Evolutionary conservation across 2,888 invertebrate genomes (phyloP).

Genomic region (Drosophila nr. perissopoda): DNA sequence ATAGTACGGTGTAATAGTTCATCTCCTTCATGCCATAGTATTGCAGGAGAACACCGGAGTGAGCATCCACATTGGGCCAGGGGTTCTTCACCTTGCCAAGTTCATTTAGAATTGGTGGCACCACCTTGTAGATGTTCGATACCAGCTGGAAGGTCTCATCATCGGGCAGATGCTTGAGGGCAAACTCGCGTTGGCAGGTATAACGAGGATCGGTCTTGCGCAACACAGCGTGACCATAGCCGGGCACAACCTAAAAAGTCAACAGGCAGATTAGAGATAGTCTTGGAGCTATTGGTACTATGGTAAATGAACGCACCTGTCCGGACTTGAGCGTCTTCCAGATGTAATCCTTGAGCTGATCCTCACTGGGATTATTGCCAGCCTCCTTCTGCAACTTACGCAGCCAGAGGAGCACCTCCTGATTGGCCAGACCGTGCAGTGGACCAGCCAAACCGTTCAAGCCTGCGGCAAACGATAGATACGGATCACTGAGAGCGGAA

Average conservation of each 20-base stretch:
- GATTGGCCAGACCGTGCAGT: slow-evolving; percentile 95
- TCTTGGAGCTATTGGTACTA: background rate
- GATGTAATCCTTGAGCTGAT: slow-evolving; percentile 97
- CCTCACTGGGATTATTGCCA: slow-evolving; percentile 94
- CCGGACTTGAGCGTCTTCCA: slow-evolving; percentile 97
- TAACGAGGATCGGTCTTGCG: slow-evolving; percentile 94
- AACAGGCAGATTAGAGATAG: background rate
- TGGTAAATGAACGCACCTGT: slow-evolving; percentile 84
- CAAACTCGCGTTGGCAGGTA: slow-evolving; percentile 94
- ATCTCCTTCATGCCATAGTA: slow-evolving; percentile 95
- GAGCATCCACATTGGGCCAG: slow-evolving; percentile 97
- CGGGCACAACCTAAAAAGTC: slow-evolving; percentile 89
- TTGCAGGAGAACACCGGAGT: slow-evolving; percentile 93
- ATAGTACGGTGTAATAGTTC: slow-evolving; percentile 96
- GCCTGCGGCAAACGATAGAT: slow-evolving; percentile 93
- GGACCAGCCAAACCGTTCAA: slow-evolving; percentile 95
- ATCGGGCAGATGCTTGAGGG: slow-evolving; percentile 92
- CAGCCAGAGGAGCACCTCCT: slow-evolving; percentile 97
- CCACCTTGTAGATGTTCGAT: slow-evolving; percentile 92
- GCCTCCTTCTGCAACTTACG: slow-evolving; percentile 94
- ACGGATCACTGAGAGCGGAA: slow-evolving; percentile 94
- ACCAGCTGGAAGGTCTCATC: slow-evolving; percentile 93
- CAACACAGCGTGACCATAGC: slow-evolving; percentile 95
- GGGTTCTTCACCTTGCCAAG: slow-evolving; percentile 96
- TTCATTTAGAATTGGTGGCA: slow-evolving; percentile 92